A percentile compares a stretch with the other conserved stretches of the same genome.
These are phyloP conservation scores for Ictalurus punctatus DNA, from an alignment of 2,113 vertebrate genomes.

Conservation along the genomic window DNA sequence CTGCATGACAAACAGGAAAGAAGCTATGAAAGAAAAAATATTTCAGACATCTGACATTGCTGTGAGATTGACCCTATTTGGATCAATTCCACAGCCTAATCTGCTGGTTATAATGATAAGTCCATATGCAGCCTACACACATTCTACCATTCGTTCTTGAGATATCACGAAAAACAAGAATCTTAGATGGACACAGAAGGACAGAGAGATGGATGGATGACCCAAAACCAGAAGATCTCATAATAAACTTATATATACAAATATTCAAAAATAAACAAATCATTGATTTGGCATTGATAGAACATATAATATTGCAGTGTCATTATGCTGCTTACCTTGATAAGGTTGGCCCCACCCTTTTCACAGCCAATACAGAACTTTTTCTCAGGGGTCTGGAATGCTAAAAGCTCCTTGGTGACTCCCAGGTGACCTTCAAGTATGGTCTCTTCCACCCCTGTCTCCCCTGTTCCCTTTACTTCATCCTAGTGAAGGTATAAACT, in stretches of 20 bases:
- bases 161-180: neutral
- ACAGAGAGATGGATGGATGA: neutral
- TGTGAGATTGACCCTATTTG: neutral
- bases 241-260: neutral
- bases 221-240: neutral
- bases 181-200: neutral
- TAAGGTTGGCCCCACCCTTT: conserved; percentile 96
- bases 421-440: conserved; percentile 96
- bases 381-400: conserved; percentile 96
- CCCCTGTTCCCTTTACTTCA: conserved; percentile 95
- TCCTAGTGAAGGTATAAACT: conserved; percentile 67
- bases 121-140: neutral
- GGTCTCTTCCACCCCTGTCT: conserved; percentile 94
- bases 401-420: conserved; percentile 93
- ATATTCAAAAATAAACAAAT: neutral
- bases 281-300: neutral
- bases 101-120: neutral
- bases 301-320: neutral
- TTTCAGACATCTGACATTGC: neutral
- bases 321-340: conserved; percentile 78
- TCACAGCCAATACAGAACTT: conserved; percentile 97
- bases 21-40: neutral
- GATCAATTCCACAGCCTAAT: neutral
- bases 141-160: neutral
- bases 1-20: too few species aligned